Base-by-base conservation (phyloP, 2,888 invertebrate species). In the Melinaea marsaeus region DNA sequence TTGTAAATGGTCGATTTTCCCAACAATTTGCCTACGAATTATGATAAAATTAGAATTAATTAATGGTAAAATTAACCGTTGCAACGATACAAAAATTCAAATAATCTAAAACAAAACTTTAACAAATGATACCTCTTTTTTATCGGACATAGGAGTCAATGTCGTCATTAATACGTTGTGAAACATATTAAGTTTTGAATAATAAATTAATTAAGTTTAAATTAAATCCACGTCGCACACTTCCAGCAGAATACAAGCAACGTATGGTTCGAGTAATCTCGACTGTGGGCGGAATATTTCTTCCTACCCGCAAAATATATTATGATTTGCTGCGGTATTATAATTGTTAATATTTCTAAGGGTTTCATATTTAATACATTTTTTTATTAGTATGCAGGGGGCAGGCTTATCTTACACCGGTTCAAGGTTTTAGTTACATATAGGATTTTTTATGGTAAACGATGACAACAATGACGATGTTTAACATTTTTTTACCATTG, bases 1-100 rank as follows among this genome's bases (percentile, higher is more conserved):
- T 72, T 2, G 70, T 70, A 66, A 86, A 85, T 2, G 85, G 84
- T 32, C 69, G 76, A 67, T 87, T 87, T 64, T 86, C 79, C 85
- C 86, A 86, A 63, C 72, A 63, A 46, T 69, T 65, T 9, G 74
- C 69, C 88, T 87, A 72, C 9, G 79, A 56, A 51, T 58, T 58
- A 35, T 48, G 56, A 51, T 13, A 56, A 55, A 55, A 58, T 22
- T 58, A 46, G 47, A 9, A 55, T 13, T 3, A 58, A 34, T 55
- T 32, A 34, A 33, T 37, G 13, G 42, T 47, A 46, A 56, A 37
- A 6, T 37, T 6, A 37, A 2, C 4, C 37, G 2, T 37, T 37
- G 37, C 37, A 37, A 6, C 7, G 7, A 6, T 37, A 37, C 37
- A 13, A 46, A n/a, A 46, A 55, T 33, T 57, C n/a, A 5, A 48